A percentile compares a stretch with the other conserved stretches of the same genome.
Conservation (phyloP, 1,140 invertebrate species). For the Stegodyphus dumicola region DNA sequence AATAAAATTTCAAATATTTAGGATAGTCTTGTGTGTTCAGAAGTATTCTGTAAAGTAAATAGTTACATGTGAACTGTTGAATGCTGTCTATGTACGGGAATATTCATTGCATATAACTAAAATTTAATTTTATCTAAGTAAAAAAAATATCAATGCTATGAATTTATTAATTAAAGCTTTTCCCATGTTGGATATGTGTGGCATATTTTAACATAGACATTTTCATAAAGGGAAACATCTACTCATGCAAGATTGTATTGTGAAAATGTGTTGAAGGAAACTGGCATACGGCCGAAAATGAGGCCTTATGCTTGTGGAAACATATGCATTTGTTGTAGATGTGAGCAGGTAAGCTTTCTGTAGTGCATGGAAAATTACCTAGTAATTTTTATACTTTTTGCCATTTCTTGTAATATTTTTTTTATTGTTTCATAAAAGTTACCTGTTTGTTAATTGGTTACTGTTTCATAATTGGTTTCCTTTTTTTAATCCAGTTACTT, state of each 20-base stretch:
- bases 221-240: constrained; percentile 75
- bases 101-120: too few relatives aligned
- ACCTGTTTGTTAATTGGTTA: neutral
- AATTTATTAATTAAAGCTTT: too few relatives aligned
- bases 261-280: constrained; percentile 80
- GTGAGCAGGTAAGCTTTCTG: constrained; percentile 64
- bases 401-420: neutral
- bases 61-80: too few relatives aligned
- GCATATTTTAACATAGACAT: neutral
- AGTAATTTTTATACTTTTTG: neutral
- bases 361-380: neutral
- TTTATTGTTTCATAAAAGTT: neutral
- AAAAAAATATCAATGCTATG: too few relatives aligned
- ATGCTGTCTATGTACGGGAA: too few relatives aligned
- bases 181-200: too few relatives aligned
- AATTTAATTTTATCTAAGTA: too few relatives aligned
- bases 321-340: constrained; percentile 70
- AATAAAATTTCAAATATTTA: too few relatives aligned
- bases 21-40: too few relatives aligned
- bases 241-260: constrained; percentile 85
- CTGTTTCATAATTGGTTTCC: neutral
- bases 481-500: too few relatives aligned
- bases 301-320: constrained; percentile 79
- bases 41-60: too few relatives aligned
- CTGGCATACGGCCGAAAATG: constrained; percentile 78